Evolutionary conservation across 1,140 invertebrate species (phyloP), one percentile per base, ranked within the genome.

Genomic region (Drosophila sproati): DNA sequence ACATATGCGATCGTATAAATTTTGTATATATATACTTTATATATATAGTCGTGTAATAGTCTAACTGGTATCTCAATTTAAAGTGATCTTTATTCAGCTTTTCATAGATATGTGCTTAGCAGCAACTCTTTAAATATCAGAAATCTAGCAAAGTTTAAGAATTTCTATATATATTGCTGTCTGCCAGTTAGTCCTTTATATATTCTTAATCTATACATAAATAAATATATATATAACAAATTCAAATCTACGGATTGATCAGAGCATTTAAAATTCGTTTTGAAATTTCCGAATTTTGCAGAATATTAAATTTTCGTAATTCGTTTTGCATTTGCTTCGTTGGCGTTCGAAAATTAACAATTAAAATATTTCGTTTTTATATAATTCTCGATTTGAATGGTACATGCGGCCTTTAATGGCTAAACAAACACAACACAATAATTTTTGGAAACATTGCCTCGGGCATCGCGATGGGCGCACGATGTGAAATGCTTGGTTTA

Each of bases 301-400:
- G 20, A 20, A 20, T 3, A n/a, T 56, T 12, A 2, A 20, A 2
- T 8, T 29, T 41, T 10, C 35, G 12, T 20, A 20, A 34, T 54
- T 61, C 7, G 37, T 29, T 5, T 6, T 37, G 28, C 60, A 50
- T 61, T 66, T 47, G 37, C 5, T 35, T 41, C 56, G 4, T 20
- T 10, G 32, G 39, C 56, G 35, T 55, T 39, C 5, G 50, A 34
- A 62, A 56, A 71, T 50, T 47, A 56, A 67, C 78, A 77, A 80
- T 80, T 55, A 39, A 63, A 61, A 81, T 62, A 63, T 72, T 56
- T 77, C 39, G 35, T 12, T 43, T 60, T 80, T 45, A 47, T 37
- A 63, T 1, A 57, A 61, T 71, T 48, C 55, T 54, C 6, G 28
- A 34, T n/a, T 43, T 12, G 54, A 31, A 52, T 63, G 34, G 48